Base-by-base conservation (phyloP, 37 sponge, comb jelly and placozoan genomes). In the Aphrocallistes beatrix region DNA sequence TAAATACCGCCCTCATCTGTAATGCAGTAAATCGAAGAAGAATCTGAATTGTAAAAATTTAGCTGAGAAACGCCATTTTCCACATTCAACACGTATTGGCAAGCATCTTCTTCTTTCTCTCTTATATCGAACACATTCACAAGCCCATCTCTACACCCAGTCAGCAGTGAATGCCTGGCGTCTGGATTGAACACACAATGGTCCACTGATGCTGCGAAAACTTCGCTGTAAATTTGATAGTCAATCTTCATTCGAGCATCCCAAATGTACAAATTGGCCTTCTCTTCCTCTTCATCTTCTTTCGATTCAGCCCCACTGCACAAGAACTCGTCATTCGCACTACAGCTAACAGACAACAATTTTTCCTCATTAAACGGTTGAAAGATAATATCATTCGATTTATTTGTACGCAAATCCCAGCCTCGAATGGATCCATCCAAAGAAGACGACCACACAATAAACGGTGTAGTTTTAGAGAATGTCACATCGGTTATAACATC, bases 361-460 rank as follows among this genome's bases (percentile, higher is more conserved):
- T 60, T 60, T 25, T 60, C 75, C 34, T 60, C 75, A 60, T 60
- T 30, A 3, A 60, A 60, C 8, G 75, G n/a, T 19, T 60, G 75
- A 6, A 60, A 28, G 6, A 30, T 19, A 60, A 60, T 60, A 19
- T 60, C 75, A 13, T 60, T 60, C n/a, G n/a, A n/a, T 13, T 32
- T 32, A 60, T 60, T 60, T 13, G 75, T 60, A 13, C 75, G 75
- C n/a, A 60, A 28, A 60, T 60, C 75, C 75, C 75, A 60, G 75
- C 75, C 8, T 6, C 8, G 75, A 25, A 60, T 30, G n/a, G 75
- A 32, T 1, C 75, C 75, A 60, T 60, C 75, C n/a, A 60, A 13
- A 1, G 28, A 19, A 60, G 17, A 60, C 10, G 75, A 60, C 75
- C 75, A 60, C 3, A 30, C 75, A 60, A 60, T 60, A 30, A 60